These are phyloP conservation scores for Schmidtea mediterranea DNA, from an alignment of 1,140 invertebrate species.

Conservation along the genomic window DNA sequence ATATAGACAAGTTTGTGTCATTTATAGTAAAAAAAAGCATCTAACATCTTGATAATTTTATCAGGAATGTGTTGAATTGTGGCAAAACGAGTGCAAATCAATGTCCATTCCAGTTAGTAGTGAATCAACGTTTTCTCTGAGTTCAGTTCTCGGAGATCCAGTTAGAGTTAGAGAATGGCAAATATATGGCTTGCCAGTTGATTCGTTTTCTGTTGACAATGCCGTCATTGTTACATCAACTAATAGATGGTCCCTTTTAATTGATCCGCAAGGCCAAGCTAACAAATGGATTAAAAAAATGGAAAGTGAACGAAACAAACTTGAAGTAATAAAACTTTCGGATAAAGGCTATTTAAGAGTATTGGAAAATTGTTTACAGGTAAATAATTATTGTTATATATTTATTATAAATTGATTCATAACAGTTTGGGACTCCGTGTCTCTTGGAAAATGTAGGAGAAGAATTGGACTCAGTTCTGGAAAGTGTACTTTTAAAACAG, in stretches of 20 bases:
- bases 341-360: slow-evolving; percentile 18
- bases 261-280: slow-evolving; percentile 27
- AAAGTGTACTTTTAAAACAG: slow-evolving; percentile 22
- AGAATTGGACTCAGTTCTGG: slow-evolving; percentile 23
- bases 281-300: slow-evolving; percentile 29
- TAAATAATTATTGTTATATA: slow-evolving; percentile 32
- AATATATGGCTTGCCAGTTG: slow-evolving; percentile 24
- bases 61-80: not conserved
- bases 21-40: slow-evolving; percentile 18
- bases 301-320: slow-evolving; percentile 21
- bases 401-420: slow-evolving; percentile 35
- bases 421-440: slow-evolving; percentile 25
- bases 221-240: slow-evolving; percentile 21
- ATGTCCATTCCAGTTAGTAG: slow-evolving; percentile 11
- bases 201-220: slow-evolving; percentile 28
- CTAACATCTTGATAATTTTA: slow-evolving; percentile 30
- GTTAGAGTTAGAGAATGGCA: slow-evolving; percentile 27
- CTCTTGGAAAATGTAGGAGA: slow-evolving; percentile 26
- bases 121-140: slow-evolving; percentile 22
- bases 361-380: slow-evolving; percentile 27
- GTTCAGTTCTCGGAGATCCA: slow-evolving; percentile 20
- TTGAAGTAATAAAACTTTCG: slow-evolving; percentile 22
- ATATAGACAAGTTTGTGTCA: slow-evolving; percentile 18
- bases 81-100: slow-evolving; percentile 4
- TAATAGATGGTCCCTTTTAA: slow-evolving; percentile 27